phyloP scores from a whole-genome alignment of 2,113 vertebrate species.

The Capricornis sumatraensis region DNA sequence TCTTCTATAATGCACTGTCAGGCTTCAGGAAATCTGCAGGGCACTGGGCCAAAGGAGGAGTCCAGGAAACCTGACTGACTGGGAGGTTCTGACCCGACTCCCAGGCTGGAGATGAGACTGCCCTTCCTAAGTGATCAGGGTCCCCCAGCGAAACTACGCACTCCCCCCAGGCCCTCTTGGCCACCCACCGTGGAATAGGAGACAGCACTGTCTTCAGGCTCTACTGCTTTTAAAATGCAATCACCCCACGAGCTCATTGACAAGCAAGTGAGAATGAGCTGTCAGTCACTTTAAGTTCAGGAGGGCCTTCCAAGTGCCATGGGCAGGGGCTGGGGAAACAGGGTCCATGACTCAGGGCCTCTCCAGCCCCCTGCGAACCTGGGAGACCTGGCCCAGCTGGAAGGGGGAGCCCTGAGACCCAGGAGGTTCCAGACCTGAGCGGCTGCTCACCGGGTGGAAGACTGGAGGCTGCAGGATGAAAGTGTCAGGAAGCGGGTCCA shows the following conservation, averaged over 20 bases:
- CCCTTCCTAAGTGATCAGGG: neutral
- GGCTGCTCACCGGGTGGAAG: slow-evolving; percentile 74
- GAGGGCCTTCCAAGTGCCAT: neutral
- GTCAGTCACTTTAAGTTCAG: neutral
- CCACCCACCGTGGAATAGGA: neutral
- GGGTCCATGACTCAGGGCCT: neutral
- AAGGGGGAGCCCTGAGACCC: neutral
- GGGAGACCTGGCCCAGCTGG: neutral
- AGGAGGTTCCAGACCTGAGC: neutral
- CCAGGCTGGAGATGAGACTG: neutral
- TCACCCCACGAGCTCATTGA: neutral
- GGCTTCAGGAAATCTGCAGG: neutral
- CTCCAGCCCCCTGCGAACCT: neutral
- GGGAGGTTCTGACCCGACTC: neutral
- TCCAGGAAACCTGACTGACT: too few species aligned
- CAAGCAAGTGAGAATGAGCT: neutral
- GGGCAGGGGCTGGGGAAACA: neutral
- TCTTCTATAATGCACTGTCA: neutral
- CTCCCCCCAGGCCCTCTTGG: neutral
- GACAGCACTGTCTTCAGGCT: neutral
- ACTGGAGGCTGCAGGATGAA: slow-evolving; percentile 73
- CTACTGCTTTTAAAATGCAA: neutral
- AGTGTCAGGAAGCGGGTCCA: slow-evolving; percentile 60
- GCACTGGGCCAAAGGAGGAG: neutral
- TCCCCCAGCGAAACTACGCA: neutral